These are phyloP conservation scores for Tarsius wallacei DNA, from an alignment of 2,797 vertebrate species.

Conservation along the genomic window DNA sequence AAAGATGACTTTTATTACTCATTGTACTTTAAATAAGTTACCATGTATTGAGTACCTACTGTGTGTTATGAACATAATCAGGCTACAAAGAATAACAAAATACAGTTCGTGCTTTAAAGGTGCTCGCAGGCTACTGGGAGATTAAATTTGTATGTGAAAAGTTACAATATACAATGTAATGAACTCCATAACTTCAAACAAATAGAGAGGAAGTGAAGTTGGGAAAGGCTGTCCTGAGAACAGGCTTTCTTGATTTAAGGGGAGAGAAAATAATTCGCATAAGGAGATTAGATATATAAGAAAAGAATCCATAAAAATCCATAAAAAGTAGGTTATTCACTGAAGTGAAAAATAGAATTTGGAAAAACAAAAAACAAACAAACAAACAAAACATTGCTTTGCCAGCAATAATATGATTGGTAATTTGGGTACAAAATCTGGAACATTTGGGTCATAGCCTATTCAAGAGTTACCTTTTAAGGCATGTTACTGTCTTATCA, in stretches of 20 bases:
- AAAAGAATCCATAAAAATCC: constrained; percentile 23
- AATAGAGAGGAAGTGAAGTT: background rate
- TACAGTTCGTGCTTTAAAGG: background rate
- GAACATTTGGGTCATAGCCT: background rate
- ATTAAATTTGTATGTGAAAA: constrained; percentile 18
- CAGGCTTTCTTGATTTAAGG: background rate
- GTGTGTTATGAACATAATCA: background rate
- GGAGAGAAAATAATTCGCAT: constrained; percentile 1
- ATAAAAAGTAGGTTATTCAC: constrained; percentile 28
- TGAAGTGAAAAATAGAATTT: constrained; percentile 1
- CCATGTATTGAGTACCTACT: background rate
- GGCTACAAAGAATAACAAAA: background rate
- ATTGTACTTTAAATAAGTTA: background rate
- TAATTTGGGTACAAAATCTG: constrained; percentile 10
- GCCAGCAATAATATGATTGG: background rate
- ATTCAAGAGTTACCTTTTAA: background rate
- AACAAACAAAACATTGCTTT: background rate
- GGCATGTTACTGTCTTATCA: background rate
- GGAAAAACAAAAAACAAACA: background rate
- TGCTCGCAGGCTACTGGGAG: background rate
- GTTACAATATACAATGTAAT: background rate
- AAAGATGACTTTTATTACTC: background rate
- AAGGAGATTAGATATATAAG: background rate
- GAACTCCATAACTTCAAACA: background rate
- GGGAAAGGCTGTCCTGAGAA: background rate